phyloP scores from a whole-genome alignment of 2,888 invertebrate genomes.

The Neoascia interrupta region DNA sequence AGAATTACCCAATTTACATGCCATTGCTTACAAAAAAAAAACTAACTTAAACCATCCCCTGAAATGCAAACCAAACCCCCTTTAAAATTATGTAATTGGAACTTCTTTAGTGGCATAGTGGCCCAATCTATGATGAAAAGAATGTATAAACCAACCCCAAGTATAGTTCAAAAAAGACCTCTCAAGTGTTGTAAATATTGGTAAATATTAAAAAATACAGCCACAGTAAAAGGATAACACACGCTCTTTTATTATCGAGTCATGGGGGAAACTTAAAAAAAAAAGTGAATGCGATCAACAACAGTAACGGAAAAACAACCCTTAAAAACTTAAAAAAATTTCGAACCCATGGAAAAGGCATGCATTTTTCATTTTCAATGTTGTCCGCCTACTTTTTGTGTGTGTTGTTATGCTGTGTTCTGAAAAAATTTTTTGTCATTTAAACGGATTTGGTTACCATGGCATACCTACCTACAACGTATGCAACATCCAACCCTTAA shows the following conservation, averaged over 20 bases:
- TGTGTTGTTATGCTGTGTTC: constrained; percentile 22
- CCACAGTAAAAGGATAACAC: constrained; percentile 54
- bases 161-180: constrained; percentile 23
- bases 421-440: constrained; percentile 69
- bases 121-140: constrained; percentile 31
- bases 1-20: constrained; percentile 56
- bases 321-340: constrained; percentile 22
- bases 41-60: constrained; percentile 32
- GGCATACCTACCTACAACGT: constrained; percentile 22
- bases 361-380: constrained; percentile 43
- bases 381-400: constrained; percentile 48
- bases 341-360: constrained; percentile 8
- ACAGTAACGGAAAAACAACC: constrained; percentile 40
- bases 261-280: constrained; percentile 50
- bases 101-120: constrained; percentile 58
- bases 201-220: constrained; percentile 76
- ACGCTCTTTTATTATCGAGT: constrained; percentile 45
- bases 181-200: constrained; percentile 78
- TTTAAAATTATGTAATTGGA: constrained; percentile 40
- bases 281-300: constrained; percentile 53
- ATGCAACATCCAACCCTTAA: constrained; percentile 20
- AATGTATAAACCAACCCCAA: background rate
- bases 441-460: constrained; percentile 78
- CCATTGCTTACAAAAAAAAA: constrained; percentile 29
- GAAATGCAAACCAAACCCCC: constrained; percentile 21